Conservation (phyloP, 2,113 vertebrate genomes). For the Trematocara variabile region DNA sequence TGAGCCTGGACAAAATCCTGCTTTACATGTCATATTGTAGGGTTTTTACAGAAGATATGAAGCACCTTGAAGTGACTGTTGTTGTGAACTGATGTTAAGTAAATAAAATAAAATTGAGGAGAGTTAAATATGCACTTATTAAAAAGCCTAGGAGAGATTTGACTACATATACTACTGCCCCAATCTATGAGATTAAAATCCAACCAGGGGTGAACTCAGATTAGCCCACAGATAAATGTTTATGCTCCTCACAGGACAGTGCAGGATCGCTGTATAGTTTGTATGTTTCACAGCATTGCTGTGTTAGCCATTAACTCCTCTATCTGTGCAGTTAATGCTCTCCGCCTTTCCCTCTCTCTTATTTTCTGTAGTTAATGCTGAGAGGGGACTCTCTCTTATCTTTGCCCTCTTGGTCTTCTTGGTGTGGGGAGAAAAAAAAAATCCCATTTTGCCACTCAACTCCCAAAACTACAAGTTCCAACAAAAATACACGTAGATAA, state of each 20-base stretch:
- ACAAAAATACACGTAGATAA: slow-evolving; percentile 57
- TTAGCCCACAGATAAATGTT: neutral
- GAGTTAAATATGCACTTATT: neutral
- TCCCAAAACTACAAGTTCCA: slow-evolving; percentile 52
- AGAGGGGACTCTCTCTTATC: slow-evolving; percentile 41
- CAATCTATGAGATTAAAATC: neutral
- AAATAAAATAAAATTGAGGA: neutral
- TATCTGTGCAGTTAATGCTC: slow-evolving; percentile 2
- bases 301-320: neutral
- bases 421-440: neutral
- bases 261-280: neutral
- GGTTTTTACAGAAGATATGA: neutral
- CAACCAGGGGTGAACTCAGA: neutral
- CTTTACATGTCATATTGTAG: neutral
- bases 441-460: slow-evolving; percentile 38
- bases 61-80: neutral
- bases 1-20: neutral
- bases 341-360: neutral
- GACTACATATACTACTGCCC: fast-evolving
- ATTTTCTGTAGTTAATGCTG: slow-evolving; percentile 29
- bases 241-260: neutral
- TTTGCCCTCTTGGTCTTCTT: slow-evolving; percentile 19
- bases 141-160: neutral
- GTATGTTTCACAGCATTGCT: neutral
- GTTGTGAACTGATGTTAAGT: neutral